Evolutionary conservation across 2,888 invertebrate genomes (phyloP), one percentile per base, ranked within the genome.

Genomic region (Athalia cordata): DNA sequence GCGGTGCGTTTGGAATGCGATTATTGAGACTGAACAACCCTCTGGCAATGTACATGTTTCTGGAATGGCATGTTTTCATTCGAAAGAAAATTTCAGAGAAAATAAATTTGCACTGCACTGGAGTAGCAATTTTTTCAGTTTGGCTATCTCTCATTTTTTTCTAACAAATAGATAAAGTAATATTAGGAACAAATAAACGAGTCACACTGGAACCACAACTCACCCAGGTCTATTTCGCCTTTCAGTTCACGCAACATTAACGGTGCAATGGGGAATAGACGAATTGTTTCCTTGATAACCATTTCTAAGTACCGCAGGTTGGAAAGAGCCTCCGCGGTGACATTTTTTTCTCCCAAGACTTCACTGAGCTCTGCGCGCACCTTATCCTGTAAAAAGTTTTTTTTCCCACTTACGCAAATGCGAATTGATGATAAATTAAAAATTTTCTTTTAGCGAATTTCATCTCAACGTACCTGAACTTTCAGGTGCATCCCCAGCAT

Each of bases 231-330:
- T 5, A 91, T 84, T 81, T 93, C 92, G 79, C 92, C 89, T 85
- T 85, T 29, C 3, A 92, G 81, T 47, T 83, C 83, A 72, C 93
- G 89, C 43, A 91, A 91, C 79, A 92, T 90, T 55, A 90, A 85
- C 1, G 93, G 92, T n/a, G 91, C 92, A 7, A 92, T 91, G 0
- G 93, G 92, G 86, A 92, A 93, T 8, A 93, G 82, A 70, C 93
- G 89, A 13, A 93, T 83, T 0, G 91, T 89, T 87, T 93, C 93
- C 82, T 93, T 93, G 59, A 93, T 91, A 0, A 93, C 92, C 62
- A 92, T 90, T 82, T 93, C 93, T 79, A 93, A 86, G 85, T 93
- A 93, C 29, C 90, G 90, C 86, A 92, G 89, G 49, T 88, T 82
- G 61, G 88, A 85, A 13, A 91, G 78, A 79, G 91, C 86, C 77